Conservation (phyloP, 2,797 vertebrate species). For the Anguilla megastoma region DNA sequence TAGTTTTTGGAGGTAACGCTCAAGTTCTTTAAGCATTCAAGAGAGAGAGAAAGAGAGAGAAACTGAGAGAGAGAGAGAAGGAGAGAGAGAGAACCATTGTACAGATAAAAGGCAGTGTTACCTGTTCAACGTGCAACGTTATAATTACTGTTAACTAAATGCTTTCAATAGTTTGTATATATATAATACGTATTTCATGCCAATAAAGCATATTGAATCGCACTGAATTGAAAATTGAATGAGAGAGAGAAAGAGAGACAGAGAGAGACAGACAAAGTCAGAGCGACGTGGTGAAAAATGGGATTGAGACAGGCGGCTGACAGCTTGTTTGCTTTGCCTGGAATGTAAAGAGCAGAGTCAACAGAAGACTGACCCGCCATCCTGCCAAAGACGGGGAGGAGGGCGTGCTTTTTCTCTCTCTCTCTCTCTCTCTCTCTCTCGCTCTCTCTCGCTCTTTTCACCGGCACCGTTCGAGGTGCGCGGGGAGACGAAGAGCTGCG, state of each 20-base stretch:
- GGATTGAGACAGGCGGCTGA: constrained; percentile 4
- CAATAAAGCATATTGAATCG: too few relatives aligned
- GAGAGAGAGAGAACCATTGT: neutral
- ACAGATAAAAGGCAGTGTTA: neutral
- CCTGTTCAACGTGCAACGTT: too few relatives aligned
- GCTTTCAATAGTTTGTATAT: too few relatives aligned
- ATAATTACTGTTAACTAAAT: too few relatives aligned
- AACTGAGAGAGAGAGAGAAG: neutral
- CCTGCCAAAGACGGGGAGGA: constrained; percentile 28
- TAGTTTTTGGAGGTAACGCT: neutral
- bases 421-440: neutral
- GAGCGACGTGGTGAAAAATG: neutral
- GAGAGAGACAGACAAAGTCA: neutral
- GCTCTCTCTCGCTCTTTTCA: neutral
- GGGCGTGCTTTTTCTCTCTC: constrained; percentile 1
- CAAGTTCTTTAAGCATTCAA: neutral
- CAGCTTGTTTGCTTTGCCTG: constrained; percentile 43
- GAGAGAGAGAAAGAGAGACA: too few relatives aligned
- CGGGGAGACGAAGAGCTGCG: constrained; percentile 30
- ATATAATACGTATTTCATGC: too few relatives aligned
- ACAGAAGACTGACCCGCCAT: constrained; percentile 38
- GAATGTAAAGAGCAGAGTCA: constrained; percentile 37
- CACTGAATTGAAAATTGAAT: too few relatives aligned
- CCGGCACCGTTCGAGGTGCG: neutral
- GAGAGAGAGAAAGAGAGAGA: neutral